Base-by-base conservation (phyloP, 1,140 invertebrate species). In the Papilio polyxenes region DNA sequence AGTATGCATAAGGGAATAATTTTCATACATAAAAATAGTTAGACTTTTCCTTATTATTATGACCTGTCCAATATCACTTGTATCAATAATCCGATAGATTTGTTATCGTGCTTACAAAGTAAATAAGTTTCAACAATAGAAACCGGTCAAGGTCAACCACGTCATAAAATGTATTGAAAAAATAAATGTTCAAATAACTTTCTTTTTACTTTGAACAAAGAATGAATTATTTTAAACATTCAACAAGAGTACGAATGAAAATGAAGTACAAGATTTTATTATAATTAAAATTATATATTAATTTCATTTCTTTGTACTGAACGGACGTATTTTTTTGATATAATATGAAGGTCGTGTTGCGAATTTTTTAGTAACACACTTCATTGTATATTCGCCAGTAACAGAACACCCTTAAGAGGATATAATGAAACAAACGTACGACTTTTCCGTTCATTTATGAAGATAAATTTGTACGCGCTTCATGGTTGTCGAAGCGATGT, bases 401-500 rank as follows among this genome's bases (percentile, higher is more conserved):
- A 69, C 31, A 65, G 20, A 37, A 37, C 31, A 69, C 31, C 11
- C 11, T 69, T 69, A 31, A 69, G 23, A 37, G 31, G 37, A 6
- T 31, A 37, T 69, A 69, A 69, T 37, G 65, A 69, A 69, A 69
- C 31, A 69, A 13, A 69, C 23, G 31, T 69, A 37, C 65, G 23
- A 15, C 31, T 69, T 69, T 69, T 69, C 65, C 65, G 62, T 69
- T 69, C 65, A 69, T 69, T 75, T 75, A 48, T 48, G 37, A 48
- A 75, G 44, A 75, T 10, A 75, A 48, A 75, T 75, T 44, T 75
- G 17, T 75, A 48, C 15, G 44, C 31, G 9, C 31, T 49, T 76
- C 75, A 51, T 49, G 75, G 17, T 53, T 76, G 75, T 76, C 75
- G 75, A 76, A 76, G 75, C 75, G 75, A 76, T 51, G 75, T 76